Evolutionary conservation across 2,888 invertebrate species (phyloP).

Genomic region (Pantelozetes paolii): DNA sequence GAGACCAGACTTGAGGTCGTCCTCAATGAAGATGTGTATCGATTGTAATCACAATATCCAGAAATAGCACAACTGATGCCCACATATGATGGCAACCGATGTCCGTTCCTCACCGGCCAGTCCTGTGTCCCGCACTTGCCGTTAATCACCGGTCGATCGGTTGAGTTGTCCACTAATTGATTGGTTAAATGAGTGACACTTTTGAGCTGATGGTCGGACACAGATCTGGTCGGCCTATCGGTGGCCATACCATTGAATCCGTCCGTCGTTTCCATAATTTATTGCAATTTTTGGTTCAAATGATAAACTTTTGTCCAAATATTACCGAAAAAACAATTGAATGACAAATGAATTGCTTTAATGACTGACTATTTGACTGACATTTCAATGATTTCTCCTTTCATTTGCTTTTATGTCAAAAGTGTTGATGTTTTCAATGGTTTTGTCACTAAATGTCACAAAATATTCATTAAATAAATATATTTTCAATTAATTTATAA

Average conservation of each 20-base stretch:
- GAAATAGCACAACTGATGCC: constrained; percentile 84
- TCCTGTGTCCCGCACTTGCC: neutral
- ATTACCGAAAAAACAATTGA: too few species aligned
- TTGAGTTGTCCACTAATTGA: neutral
- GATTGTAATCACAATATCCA: constrained; percentile 78
- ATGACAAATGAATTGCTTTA: too few species aligned
- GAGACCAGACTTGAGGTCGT: neutral
- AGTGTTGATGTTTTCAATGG: too few species aligned
- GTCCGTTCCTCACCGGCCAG: neutral
- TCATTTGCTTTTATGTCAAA: too few species aligned
- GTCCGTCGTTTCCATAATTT: neutral
- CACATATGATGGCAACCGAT: constrained; percentile 68
- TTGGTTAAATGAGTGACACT: neutral
- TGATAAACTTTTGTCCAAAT: too few species aligned
- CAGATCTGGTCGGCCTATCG: neutral
- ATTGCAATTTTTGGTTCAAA: too few species aligned
- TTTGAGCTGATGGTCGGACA: neutral
- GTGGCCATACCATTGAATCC: neutral
- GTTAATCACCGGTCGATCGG: neutral
- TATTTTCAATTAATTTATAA: too few species aligned
- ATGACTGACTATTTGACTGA: too few species aligned
- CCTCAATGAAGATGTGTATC: constrained; percentile 34
- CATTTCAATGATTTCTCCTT: too few species aligned
- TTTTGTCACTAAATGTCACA: too few species aligned
- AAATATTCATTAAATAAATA: too few species aligned